A percentile compares a stretch with the other conserved stretches of the same genome.
Conservation (phyloP, 2,113 vertebrate species). For the Raja brachyura region DNA sequence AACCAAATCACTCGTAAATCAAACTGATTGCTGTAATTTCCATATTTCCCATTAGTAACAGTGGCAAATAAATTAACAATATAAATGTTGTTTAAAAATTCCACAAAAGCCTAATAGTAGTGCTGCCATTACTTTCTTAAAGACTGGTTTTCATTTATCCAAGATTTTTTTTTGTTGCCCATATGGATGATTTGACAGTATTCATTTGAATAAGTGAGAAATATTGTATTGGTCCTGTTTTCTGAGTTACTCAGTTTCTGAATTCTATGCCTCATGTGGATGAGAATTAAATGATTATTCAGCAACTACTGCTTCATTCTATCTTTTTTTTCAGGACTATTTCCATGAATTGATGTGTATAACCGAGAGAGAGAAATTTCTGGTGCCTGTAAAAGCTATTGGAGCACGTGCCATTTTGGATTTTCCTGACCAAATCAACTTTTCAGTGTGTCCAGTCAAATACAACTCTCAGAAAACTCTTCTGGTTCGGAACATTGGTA, state of each 20-base stretch:
- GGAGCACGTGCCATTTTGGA: slow-evolving; percentile 68
- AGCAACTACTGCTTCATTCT: slow-evolving; percentile 35
- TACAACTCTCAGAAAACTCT: slow-evolving; percentile 62
- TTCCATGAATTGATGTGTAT: slow-evolving; percentile 63
- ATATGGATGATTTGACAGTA: too few relatives aligned
- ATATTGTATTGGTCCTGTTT: background rate
- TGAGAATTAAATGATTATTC: slow-evolving; percentile 49
- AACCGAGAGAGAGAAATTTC: slow-evolving; percentile 68
- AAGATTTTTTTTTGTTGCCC: background rate
- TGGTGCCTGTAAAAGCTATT: slow-evolving; percentile 68
- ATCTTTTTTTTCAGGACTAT: slow-evolving; percentile 64
- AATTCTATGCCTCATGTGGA: slow-evolving; percentile 22
- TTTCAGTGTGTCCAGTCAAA: slow-evolving; percentile 68
- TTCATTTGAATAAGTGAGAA: background rate
- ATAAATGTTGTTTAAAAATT: too few relatives aligned
- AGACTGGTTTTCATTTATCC: background rate
- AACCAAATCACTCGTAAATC: background rate
- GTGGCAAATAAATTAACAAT: background rate
- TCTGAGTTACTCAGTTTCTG: background rate
- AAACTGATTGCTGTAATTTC: background rate
- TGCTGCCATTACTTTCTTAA: background rate
- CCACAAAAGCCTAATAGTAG: too few relatives aligned
- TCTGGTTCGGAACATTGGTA: slow-evolving; percentile 67
- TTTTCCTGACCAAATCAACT: slow-evolving; percentile 69
- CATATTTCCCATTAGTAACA: background rate